Conservation (phyloP, 2,797 vertebrate genomes). For the Chiloscyllium punctatum region DNA sequence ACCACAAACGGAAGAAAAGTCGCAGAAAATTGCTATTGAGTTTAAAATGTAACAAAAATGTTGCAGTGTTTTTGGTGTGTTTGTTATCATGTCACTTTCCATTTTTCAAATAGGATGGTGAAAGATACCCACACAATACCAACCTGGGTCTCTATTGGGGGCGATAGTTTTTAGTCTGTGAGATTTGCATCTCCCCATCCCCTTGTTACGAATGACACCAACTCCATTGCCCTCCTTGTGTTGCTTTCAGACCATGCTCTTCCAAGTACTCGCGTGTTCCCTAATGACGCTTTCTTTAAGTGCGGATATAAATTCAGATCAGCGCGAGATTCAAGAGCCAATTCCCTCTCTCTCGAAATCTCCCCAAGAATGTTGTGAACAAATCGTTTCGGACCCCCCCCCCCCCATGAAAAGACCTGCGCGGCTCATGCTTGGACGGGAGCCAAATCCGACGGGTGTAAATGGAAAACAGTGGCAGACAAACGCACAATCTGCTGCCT, state of each 20-base stretch:
- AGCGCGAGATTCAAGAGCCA: not conserved
- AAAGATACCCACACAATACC: not conserved
- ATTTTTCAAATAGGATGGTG: too few relatives aligned
- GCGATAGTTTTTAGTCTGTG: not conserved
- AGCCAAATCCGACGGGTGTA: slow-evolving; percentile 47
- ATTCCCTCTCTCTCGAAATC: not conserved
- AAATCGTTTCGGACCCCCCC: slow-evolving; percentile 40
- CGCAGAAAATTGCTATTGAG: not conserved
- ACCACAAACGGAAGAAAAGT: too few relatives aligned
- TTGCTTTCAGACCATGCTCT: not conserved
- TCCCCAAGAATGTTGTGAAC: slow-evolving; percentile 41
- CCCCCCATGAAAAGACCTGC: slow-evolving; percentile 46
- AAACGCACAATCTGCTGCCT: slow-evolving; percentile 58
- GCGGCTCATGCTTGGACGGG: slow-evolving; percentile 43
- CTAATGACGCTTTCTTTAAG: not conserved
- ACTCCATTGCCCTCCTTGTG: not conserved
- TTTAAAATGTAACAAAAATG: not conserved
- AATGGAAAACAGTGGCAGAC: slow-evolving; percentile 56
- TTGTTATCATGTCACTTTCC: too few relatives aligned
- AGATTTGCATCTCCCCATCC: not conserved
- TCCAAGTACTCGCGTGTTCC: not conserved
- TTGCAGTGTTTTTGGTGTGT: too few relatives aligned
- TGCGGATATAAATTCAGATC: not conserved
- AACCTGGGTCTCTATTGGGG: not conserved
- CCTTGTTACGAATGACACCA: not conserved